Percentiles rank a stretch among this genome's conserved stretches.
phyloP scores from a whole-genome alignment of 2,888 invertebrate genomes.

The Bursaphelenchus okinawaensis region DNA sequence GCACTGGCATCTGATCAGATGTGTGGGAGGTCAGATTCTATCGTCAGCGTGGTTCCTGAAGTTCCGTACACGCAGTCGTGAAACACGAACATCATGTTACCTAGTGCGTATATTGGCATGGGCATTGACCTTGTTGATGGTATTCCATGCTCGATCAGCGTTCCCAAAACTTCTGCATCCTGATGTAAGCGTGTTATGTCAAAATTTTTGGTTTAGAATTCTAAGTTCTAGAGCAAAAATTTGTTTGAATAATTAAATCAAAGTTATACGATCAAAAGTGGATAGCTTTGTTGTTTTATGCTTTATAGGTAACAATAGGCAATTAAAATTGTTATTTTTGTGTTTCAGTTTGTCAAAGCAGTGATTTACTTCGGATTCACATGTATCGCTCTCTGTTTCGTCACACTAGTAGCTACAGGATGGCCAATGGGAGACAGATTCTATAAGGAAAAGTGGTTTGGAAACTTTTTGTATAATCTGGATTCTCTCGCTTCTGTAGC shows the following conservation, averaged over 20 bases:
- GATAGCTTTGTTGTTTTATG: too few species aligned
- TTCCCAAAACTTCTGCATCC: conserved; percentile 31
- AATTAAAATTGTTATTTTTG: neutral
- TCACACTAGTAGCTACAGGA: conserved; percentile 31
- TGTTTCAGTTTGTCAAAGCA: conserved; percentile 30
- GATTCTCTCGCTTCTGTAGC: conserved; percentile 53
- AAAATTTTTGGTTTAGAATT: too few species aligned
- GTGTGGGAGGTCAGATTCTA: conserved; percentile 53
- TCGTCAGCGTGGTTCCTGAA: conserved; percentile 34
- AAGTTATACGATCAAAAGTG: too few species aligned
- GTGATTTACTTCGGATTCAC: conserved; percentile 33
- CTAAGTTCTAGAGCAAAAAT: too few species aligned
- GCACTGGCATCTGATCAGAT: conserved; percentile 56
- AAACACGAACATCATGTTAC: conserved; percentile 27
- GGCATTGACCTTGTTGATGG: conserved; percentile 39
- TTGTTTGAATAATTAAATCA: too few species aligned
- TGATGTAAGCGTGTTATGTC: conserved; percentile 21
- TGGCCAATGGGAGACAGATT: conserved; percentile 39
- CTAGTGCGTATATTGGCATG: conserved; percentile 32
- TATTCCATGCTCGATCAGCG: conserved; percentile 39
- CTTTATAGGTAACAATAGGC: too few species aligned
- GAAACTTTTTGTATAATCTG: conserved; percentile 51
- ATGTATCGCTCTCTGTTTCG: conserved; percentile 29
- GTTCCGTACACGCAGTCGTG: conserved; percentile 23
- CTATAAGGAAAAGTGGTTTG: conserved; percentile 29